Evolutionary conservation across 2,113 vertebrate genomes (phyloP).

Genomic region (Sciurus niger): DNA sequence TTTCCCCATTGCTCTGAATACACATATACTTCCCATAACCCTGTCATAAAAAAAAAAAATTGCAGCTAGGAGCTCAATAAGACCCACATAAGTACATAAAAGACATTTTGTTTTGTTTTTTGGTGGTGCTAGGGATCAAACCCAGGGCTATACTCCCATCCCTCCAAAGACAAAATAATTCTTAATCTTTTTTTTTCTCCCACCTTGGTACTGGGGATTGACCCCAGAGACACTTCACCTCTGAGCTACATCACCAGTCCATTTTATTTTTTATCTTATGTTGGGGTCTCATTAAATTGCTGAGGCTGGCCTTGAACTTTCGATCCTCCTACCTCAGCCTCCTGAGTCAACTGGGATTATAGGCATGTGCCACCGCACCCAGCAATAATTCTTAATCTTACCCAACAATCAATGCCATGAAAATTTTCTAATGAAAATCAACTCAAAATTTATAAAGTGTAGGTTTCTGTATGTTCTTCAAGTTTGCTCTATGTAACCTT

Average conservation of each 20-base stretch:
- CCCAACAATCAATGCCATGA: background rate
- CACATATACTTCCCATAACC: background rate
- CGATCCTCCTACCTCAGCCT: background rate
- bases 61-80: constrained; percentile 25
- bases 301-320: background rate
- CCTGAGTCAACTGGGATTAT: background rate
- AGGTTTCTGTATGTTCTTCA: background rate
- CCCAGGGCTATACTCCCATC: background rate
- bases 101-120: background rate
- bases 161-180: background rate
- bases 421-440: constrained; percentile 22
- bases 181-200: background rate
- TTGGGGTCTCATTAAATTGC: background rate
- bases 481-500: background rate
- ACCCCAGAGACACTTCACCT: background rate
- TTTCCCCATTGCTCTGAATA: background rate
- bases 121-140: background rate
- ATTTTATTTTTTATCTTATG: background rate
- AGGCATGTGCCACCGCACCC: background rate
- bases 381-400: constrained; percentile 10
- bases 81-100: constrained; percentile 25
- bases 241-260: background rate
- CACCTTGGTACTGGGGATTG: background rate
- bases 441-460: background rate
- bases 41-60: background rate